These are phyloP conservation scores for Arctia plantaginis DNA, from an alignment of 2,888 invertebrate species.

Conservation along the genomic window DNA sequence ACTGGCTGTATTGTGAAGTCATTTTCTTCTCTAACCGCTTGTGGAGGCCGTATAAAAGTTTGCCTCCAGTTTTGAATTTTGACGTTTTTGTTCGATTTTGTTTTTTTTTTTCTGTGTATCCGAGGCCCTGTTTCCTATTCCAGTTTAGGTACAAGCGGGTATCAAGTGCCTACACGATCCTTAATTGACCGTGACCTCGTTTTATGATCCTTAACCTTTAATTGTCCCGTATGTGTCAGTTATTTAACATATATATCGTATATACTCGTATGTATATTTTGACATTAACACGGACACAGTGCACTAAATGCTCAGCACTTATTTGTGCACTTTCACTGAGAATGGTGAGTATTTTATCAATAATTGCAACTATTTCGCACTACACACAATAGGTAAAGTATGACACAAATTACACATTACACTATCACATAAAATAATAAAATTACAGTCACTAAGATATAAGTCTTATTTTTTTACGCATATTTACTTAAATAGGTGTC, in stretches of 20 bases:
- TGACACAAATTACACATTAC: conserved; percentile 23
- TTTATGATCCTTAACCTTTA: conserved; percentile 63
- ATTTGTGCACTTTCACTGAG: conserved; percentile 51
- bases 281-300: conserved; percentile 54
- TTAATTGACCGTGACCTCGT: conserved; percentile 64
- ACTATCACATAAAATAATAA: conserved; percentile 19
- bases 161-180: conserved; percentile 46
- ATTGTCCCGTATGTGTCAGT: conserved; percentile 56
- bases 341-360: conserved; percentile 46
- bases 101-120: conserved; percentile 45
- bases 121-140: conserved; percentile 40
- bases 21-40: conserved; percentile 59
- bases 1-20: conserved; percentile 59
- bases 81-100: conserved; percentile 45
- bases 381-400: conserved; percentile 35
- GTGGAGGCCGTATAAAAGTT: conserved; percentile 40
- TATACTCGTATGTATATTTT: conserved; percentile 42
- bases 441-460: not conserved
- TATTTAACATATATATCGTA: conserved; percentile 47
- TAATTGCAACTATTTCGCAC: conserved; percentile 46
- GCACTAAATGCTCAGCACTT: conserved; percentile 50
- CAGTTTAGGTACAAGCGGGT: conserved; percentile 43
- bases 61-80: conserved; percentile 43
- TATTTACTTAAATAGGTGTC: not conserved
- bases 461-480: not conserved